Percentiles rank a stretch among this genome's conserved stretches.
Evolutionary conservation across 1,140 invertebrate genomes (phyloP).

Genomic region (Dufourea novaeangliae): DNA sequence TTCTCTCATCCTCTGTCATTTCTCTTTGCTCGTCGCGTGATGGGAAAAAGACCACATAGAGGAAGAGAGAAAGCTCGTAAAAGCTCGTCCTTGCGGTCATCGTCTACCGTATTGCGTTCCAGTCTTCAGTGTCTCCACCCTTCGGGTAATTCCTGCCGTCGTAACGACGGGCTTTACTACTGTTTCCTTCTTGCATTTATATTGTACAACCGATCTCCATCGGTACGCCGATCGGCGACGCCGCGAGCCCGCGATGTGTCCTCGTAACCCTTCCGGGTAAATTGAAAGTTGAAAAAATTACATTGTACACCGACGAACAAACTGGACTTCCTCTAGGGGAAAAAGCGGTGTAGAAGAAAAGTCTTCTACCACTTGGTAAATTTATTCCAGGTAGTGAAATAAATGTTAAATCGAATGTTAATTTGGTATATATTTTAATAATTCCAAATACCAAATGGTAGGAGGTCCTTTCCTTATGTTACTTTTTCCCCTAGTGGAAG

Average conservation of each 20-base stretch:
- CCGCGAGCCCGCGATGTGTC: too few relatives aligned
- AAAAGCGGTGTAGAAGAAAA: too few relatives aligned
- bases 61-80: constrained; percentile 70
- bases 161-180: constrained; percentile 23
- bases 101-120: constrained; percentile 25
- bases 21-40: constrained; percentile 71
- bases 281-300: not conserved
- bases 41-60: constrained; percentile 26
- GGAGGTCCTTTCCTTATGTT: too few relatives aligned
- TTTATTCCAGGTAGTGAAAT: too few relatives aligned
- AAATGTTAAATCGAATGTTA: too few relatives aligned
- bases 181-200: constrained; percentile 23
- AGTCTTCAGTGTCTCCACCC: constrained; percentile 10
- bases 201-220: not conserved
- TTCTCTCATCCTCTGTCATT: constrained; percentile 35
- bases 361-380: too few relatives aligned
- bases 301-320: too few relatives aligned
- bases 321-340: not conserved
- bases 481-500: too few relatives aligned
- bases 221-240: not conserved
- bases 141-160: constrained; percentile 50
- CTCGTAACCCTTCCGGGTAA: not conserved
- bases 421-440: too few relatives aligned
- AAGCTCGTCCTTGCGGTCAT: constrained; percentile 71
- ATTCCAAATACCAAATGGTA: too few relatives aligned